Base-by-base conservation (phyloP, 2,888 invertebrate genomes). In the Melinopterus prodromus region DNA sequence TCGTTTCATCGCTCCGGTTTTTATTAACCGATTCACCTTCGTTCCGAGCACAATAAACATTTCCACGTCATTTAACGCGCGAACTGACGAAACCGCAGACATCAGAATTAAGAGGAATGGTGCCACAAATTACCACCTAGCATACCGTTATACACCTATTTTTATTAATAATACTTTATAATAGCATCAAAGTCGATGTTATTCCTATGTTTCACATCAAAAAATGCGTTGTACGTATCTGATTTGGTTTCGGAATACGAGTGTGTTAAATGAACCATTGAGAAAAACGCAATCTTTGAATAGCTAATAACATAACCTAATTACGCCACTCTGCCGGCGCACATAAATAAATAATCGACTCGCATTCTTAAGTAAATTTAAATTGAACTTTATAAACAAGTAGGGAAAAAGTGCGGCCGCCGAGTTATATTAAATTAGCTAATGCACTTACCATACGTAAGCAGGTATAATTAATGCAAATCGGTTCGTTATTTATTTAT, bases 281-380 rank as follows among this genome's bases (percentile, higher is more conserved):
- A 53, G 12, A 53, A 53, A 53, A 53, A 53, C 3, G 53, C 53
- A 12, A 53, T 53, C 53, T 12, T 53, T 53, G 53, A 7, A 53
- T 12, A 12, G 53, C 5, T 53, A 53, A 53, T 53, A 53, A 53
- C 53, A 53, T 53, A 53, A 53, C 53, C 53, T 53, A 53, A 53
- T 53, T 53, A 53, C 53, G 53, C 53, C 53, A 53, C 53, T 53
- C 1, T 53, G 12, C 53, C 5, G 53, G 53, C 53, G 53, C 5
- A 6, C 53, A 53, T 53, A 53, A 53, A 53, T 53, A 53, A 53
- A 53, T 53, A 53, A 53, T 7, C 53, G 53, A 6, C 12, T 53
- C 53, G 53, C 53, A 53, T 53, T 53, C 53, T 53, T 53, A 53
- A 53, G 53, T 53, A 53, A 53, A 53, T 53, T 53, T 53, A 53